Conservation (phyloP, 1,140 invertebrate genomes). For the Drosophila kanapiae region DNA sequence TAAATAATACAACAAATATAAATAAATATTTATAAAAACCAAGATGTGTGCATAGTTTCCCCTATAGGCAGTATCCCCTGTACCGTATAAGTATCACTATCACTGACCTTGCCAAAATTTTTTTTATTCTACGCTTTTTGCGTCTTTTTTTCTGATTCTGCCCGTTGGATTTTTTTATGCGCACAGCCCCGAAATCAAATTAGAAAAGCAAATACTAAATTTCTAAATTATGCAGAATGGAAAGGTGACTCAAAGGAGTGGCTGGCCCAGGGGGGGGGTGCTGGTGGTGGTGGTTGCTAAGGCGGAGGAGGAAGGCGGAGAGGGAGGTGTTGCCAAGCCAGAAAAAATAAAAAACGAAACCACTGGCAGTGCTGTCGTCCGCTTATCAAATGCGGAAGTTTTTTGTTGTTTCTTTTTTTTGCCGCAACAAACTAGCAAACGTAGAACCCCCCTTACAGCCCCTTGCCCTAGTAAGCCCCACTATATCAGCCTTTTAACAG, state of each 20-base stretch:
- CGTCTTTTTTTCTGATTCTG: slow-evolving; percentile 6
- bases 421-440: slow-evolving; percentile 48
- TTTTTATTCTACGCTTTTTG: slow-evolving; percentile 14
- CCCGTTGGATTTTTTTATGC: slow-evolving; percentile 40
- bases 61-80: slow-evolving; percentile 1
- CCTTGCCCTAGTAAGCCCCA: not conserved
- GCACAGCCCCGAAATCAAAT: slow-evolving; percentile 62
- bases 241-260: slow-evolving; percentile 19
- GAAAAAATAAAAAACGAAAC: slow-evolving; percentile 15
- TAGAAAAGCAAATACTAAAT: slow-evolving; percentile 75
- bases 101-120: slow-evolving; percentile 75
- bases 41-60: not conserved
- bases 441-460: not conserved
- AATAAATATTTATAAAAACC: not conserved
- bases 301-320: not conserved
- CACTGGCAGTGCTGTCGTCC: slow-evolving; percentile 7
- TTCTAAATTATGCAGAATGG: slow-evolving; percentile 62
- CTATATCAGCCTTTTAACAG: not conserved
- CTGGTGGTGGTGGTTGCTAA: not conserved
- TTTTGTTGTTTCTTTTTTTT: slow-evolving; percentile 24
- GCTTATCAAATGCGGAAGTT: slow-evolving; percentile 80
- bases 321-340: slow-evolving; percentile 55
- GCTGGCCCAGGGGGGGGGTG: not conserved
- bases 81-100: slow-evolving; percentile 46
- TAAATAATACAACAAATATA: not conserved